Conservation (phyloP, 2,797 vertebrate genomes). For the Champsocephalus gunnari region DNA sequence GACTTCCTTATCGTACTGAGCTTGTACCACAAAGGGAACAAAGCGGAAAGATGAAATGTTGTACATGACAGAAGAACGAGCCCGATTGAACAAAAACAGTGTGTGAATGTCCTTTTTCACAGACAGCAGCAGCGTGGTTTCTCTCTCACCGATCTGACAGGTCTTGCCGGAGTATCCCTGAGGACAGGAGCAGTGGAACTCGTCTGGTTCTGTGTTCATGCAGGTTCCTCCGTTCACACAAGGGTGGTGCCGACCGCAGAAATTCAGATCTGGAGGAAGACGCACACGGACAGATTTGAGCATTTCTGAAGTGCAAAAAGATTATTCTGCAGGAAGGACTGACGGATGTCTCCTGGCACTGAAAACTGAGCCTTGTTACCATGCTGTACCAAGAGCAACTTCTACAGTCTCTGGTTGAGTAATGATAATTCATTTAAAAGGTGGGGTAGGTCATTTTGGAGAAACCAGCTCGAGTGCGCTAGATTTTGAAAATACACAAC, state of each 20-base stretch:
- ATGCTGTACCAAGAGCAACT: not conserved
- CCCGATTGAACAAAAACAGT: not conserved
- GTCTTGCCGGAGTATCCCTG: conserved; percentile 94
- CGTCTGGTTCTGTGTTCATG: conserved; percentile 93
- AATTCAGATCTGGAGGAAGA: conserved; percentile 90
- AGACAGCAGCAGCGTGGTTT: too few species aligned
- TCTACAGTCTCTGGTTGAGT: not conserved
- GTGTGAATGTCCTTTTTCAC: not conserved
- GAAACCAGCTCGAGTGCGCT: too few species aligned
- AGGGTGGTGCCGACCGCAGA: conserved; percentile 94
- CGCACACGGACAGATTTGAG: not conserved
- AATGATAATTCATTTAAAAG: too few species aligned
- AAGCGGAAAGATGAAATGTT: not conserved
- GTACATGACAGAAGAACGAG: not conserved
- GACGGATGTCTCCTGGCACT: not conserved
- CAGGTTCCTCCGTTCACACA: conserved; percentile 95
- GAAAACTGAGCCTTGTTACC: not conserved
- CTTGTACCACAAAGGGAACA: not conserved
- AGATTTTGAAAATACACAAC: too few species aligned
- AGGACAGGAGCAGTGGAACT: conserved; percentile 92
- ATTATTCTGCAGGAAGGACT: too few species aligned
- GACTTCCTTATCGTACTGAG: not conserved
- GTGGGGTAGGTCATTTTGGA: too few species aligned
- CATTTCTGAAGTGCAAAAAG: too few species aligned
- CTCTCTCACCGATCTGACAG: conserved; percentile 91